Evolutionary conservation across 2,888 invertebrate species (phyloP).

Genomic region (Sinopyrophorus schimmeli): DNA sequence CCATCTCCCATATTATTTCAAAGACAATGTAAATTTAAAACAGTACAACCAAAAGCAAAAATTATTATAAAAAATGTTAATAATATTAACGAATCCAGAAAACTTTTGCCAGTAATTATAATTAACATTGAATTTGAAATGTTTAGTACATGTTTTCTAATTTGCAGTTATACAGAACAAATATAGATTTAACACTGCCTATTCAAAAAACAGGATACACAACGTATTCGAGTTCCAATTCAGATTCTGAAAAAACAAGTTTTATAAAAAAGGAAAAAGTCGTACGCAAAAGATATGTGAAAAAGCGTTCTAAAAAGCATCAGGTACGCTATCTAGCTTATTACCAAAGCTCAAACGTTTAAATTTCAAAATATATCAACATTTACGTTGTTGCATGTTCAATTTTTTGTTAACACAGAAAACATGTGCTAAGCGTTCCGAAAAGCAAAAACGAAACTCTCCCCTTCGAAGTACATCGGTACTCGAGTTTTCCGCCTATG

Average conservation of each 20-base stretch:
- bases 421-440: too few relatives aligned
- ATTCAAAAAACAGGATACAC: constrained; percentile 39
- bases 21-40: constrained; percentile 48
- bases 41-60: constrained; percentile 40
- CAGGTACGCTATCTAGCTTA: constrained; percentile 14
- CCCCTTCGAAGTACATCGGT: too few relatives aligned
- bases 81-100: constrained; percentile 52
- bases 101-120: constrained; percentile 61
- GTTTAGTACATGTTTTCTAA: constrained; percentile 4
- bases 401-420: too few relatives aligned
- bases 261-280: constrained; percentile 20
- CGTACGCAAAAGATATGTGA: constrained; percentile 9
- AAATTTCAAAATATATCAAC: too few relatives aligned
- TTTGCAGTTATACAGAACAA: constrained; percentile 61
- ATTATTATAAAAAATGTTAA: constrained; percentile 48
- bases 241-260: constrained; percentile 23
- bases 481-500: too few relatives aligned
- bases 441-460: too few relatives aligned
- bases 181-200: constrained; percentile 56
- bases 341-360: too few relatives aligned
- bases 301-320: constrained; percentile 15
- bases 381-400: too few relatives aligned
- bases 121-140: neutral
- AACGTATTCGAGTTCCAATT: constrained; percentile 33
- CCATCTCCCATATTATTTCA: constrained; percentile 68